Conservation (phyloP, 92 coral and sea anemone genomes). For the Porites evermanni region DNA sequence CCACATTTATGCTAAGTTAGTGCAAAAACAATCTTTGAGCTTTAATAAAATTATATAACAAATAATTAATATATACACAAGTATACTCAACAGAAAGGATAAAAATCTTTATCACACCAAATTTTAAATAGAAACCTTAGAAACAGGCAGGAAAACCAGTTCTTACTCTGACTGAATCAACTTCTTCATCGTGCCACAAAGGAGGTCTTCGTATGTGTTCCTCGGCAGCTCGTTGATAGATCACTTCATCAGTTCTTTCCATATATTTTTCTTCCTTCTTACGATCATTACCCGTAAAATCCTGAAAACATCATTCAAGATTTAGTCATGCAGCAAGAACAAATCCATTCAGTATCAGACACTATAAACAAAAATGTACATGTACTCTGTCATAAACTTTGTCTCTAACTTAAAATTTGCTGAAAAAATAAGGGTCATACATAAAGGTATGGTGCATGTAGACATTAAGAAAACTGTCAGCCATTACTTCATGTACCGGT, state of each 20-base stretch:
- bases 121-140: not conserved
- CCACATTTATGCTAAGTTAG: too few relatives aligned
- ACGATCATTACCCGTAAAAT: conserved; percentile 87
- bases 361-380: not conserved
- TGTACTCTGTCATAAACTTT: too few relatives aligned
- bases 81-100: too few relatives aligned
- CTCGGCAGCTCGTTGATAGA: conserved; percentile 91
- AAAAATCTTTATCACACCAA: not conserved
- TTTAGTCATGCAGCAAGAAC: not conserved
- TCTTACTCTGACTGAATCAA: conserved; percentile 93
- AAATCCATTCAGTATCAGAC: not conserved
- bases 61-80: too few relatives aligned
- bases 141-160: not conserved
- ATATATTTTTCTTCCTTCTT: conserved; percentile 95
- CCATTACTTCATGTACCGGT: too few relatives aligned
- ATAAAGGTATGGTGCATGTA: too few relatives aligned
- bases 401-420: too few relatives aligned
- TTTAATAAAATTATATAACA: too few relatives aligned
- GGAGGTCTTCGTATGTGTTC: conserved; percentile 94
- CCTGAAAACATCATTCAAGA: conserved; percentile 58
- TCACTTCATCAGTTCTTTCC: conserved; percentile 97
- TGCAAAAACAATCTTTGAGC: too few relatives aligned
- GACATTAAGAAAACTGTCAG: too few relatives aligned
- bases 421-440: too few relatives aligned
- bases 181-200: conserved; percentile 91